Conservation (phyloP, 1,140 invertebrate species). For the Drosophila busckii region DNA sequence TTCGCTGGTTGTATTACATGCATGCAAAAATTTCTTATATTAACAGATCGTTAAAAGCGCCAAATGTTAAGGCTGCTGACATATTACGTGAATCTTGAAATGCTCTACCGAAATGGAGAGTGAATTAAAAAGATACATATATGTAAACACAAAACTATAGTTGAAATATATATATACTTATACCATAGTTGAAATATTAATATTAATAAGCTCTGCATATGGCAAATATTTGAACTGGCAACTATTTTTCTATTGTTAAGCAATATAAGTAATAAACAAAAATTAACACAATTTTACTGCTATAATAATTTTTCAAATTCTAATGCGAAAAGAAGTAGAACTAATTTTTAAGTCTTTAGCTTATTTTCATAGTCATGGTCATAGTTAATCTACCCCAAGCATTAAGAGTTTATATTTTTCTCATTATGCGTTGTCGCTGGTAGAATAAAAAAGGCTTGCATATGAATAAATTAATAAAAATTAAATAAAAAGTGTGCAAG, state of each 20-base stretch:
- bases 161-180: background rate
- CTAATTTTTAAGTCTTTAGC: background rate
- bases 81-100: background rate
- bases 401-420: conserved; percentile 10
- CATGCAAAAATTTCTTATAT: conserved; percentile 45
- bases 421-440: conserved; percentile 35
- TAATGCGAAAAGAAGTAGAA: no score
- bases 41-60: conserved; percentile 57
- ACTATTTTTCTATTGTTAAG: no score
- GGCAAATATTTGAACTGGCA: no score
- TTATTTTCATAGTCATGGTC: background rate
- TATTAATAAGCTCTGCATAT: no score
- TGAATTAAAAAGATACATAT: background rate
- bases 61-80: conserved; percentile 3
- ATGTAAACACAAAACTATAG: background rate
- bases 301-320: no score
- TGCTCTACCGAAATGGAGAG: conserved; percentile 18
- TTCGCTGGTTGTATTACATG: conserved; percentile 47
- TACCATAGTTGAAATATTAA: background rate
- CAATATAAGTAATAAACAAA: no score
- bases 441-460: conserved; percentile 47
- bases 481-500: conserved; percentile 58
- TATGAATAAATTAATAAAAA: conserved; percentile 67
- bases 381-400: background rate
- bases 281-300: no score